Base-by-base conservation (phyloP, 2,888 invertebrate genomes). In the Clanis bilineata region DNA sequence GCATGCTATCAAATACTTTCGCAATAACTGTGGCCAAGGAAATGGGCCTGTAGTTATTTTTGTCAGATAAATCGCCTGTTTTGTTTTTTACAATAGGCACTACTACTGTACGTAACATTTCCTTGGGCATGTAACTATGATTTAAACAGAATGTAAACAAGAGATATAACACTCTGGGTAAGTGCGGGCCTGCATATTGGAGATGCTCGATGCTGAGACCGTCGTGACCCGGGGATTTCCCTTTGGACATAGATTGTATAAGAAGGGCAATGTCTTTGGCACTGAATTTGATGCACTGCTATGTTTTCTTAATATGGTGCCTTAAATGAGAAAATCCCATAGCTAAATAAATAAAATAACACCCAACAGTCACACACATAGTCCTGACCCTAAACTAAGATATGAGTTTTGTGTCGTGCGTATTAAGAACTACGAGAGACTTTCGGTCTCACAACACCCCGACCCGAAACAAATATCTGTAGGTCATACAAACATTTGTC, bases 161-260 rank as follows among this genome's bases (percentile, higher is more conserved):
- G 23, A 41, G 21, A 6, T 39, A 39, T 10, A 56, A 43, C 7
- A 56, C 39, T 6, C 56, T 21, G 41, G 56, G 41, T 12, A 56
- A 21, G 23, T 56, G 56, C 10, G n/a, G 2, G 9, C 41, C 56
- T 23, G 56, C 56, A 15, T 43, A 4, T 21, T 41, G 21, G 12
- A 56, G 4, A 23, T 56, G 56, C 7, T 56, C 56, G 4, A 56
- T 23, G 12, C 56, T 56, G 10, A 56, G 56, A 1, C 41, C 12
- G 15, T 56, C 41, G 25, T 56, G 56, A 12, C 41, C 56, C 12
- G 56, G 56, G 6, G 56, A 56, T 21, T 56, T 56, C 0, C 56
- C 43, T n/a, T 25, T 39, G 6, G 3, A 7, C 41, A 56, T 56
- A 23, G 3, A 3, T 23, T 43, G 1, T 10, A 56, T 41, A 23